Conservation (phyloP, 2,888 invertebrate genomes). For the Tipula confusa region DNA sequence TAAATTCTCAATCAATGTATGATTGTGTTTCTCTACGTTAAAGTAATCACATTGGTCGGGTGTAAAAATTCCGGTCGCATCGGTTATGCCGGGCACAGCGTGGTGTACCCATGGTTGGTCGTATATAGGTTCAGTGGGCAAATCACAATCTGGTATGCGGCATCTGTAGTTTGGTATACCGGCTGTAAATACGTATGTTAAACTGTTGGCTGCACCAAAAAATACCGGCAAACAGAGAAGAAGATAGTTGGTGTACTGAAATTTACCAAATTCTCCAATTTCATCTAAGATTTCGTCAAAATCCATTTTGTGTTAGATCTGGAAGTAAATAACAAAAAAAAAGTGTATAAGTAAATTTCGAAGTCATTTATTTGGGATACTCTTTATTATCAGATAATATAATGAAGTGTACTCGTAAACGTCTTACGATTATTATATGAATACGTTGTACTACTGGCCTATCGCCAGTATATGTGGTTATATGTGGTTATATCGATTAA, state of each 20-base stretch:
- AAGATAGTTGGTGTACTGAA: constrained; percentile 55
- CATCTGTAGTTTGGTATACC: constrained; percentile 58
- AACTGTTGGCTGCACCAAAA: constrained; percentile 58
- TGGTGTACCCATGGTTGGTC: constrained; percentile 50
- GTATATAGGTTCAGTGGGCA: constrained; percentile 43
- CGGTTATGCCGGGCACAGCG: constrained; percentile 51
- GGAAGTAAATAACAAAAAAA: neutral
- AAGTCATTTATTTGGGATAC: too few species aligned
- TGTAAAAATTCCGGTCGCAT: constrained; percentile 41
- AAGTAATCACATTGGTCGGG: constrained; percentile 44
- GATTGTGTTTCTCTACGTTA: constrained; percentile 36
- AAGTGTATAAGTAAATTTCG: too few species aligned
- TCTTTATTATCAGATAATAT: too few species aligned
- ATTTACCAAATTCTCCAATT: constrained; percentile 58
- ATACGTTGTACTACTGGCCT: too few species aligned
- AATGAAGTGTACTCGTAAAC: too few species aligned
- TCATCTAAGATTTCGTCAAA: constrained; percentile 59
- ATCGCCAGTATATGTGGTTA: too few species aligned
- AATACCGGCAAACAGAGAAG: constrained; percentile 57
- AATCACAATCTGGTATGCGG: constrained; percentile 55
- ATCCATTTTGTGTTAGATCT: constrained; percentile 49
- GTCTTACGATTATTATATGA: too few species aligned
- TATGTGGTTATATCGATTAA: too few species aligned
- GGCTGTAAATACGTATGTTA: constrained; percentile 60
- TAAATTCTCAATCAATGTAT: neutral